These are phyloP conservation scores for Cacoxenus indagator DNA, from an alignment of 2,888 invertebrate species.

Conservation along the genomic window DNA sequence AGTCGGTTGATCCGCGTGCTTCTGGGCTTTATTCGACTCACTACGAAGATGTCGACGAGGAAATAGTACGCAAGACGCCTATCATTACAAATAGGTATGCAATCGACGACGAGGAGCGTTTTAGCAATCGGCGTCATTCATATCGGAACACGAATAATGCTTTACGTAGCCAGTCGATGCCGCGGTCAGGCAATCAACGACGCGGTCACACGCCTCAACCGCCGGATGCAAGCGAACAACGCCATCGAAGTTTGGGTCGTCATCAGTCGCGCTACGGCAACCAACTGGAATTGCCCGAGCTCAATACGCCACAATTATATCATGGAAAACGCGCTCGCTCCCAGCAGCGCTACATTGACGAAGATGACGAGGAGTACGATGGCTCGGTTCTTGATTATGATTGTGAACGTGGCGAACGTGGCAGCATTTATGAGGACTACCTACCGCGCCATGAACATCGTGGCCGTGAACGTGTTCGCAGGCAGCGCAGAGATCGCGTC, in stretches of 20 bases:
- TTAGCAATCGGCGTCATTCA: slow-evolving; percentile 21
- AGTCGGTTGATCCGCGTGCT: slow-evolving; percentile 67
- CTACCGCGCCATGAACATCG: slow-evolving; percentile 34
- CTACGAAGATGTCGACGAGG: slow-evolving; percentile 65
- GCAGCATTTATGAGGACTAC: slow-evolving; percentile 56
- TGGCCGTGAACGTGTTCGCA: slow-evolving; percentile 31
- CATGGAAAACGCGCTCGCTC: slow-evolving; percentile 49
- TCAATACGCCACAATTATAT: slow-evolving; percentile 32
- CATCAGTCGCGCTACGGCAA: slow-evolving; percentile 62
- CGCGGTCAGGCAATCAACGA: slow-evolving; percentile 59
- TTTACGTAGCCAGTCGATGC: slow-evolving; percentile 67
- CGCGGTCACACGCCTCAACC: slow-evolving; percentile 20
- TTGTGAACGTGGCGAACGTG: slow-evolving; percentile 23
- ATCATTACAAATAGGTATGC: slow-evolving; percentile 82
- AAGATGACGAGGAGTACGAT: slow-evolving; percentile 63
- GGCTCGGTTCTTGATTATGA: slow-evolving; percentile 45
- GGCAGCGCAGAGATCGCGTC: slow-evolving; percentile 45
- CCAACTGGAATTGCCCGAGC: slow-evolving; percentile 65
- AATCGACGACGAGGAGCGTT: slow-evolving; percentile 70
- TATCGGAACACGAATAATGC: slow-evolving; percentile 36
- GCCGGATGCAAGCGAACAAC: slow-evolving; percentile 32
- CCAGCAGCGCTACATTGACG: slow-evolving; percentile 56
- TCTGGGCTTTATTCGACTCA: slow-evolving; percentile 47
- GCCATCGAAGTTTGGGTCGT: slow-evolving; percentile 47
- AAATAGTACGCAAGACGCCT: slow-evolving; percentile 73